Base-by-base conservation (phyloP, 2,113 vertebrate species). In the Nothobranchius kuhntae region DNA sequence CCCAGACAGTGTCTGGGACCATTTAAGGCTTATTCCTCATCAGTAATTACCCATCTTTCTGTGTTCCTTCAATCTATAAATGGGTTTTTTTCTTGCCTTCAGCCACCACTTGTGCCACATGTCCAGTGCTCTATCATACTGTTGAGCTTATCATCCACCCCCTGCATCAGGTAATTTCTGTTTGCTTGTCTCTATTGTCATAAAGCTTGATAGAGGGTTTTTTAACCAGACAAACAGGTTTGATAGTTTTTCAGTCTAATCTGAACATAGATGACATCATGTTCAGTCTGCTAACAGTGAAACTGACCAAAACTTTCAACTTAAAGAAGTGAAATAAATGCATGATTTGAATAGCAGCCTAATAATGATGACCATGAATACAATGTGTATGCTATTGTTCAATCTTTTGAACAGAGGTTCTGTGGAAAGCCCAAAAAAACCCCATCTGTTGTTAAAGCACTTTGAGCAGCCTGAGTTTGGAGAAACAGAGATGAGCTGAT, bases 31-130 rank as follows among this genome's bases (percentile, higher is more conserved):
- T 1, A 0, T 36, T 63, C 36, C 70, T 70, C 58, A 64, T 63
- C 69, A n/a, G 12, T 74, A 75, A 73, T 73, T 81, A 68, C 45
- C 47, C 0, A 13, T 60, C 61, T 61, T 36, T 30, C 30, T 53
- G 11, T 24, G 36, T 45, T 50, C 44, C 57, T 56, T 48, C 36
- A 2, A 61, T 57, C 40, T 17, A 50, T 55, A 65, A 17, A 57
- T 17, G 21, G 2, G 44, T 38, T n/a, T 44, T 24, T 38, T 36
- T 60, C 61, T 54, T 59, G 71, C 62, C 66, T 62, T 46, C 24
- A 71, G 55, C 36, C 21, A 13, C 36, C 21, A 13, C 8, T 13
- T 11, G 13, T 9, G 5, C 50, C 50, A 75, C 57, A 36, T 15
- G 53, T 57, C 1, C 15, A 40, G 5, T 9, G 56, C 15, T 50